Conservation (phyloP, 2,113 vertebrate genomes). For the Pangasianodon gigas region DNA sequence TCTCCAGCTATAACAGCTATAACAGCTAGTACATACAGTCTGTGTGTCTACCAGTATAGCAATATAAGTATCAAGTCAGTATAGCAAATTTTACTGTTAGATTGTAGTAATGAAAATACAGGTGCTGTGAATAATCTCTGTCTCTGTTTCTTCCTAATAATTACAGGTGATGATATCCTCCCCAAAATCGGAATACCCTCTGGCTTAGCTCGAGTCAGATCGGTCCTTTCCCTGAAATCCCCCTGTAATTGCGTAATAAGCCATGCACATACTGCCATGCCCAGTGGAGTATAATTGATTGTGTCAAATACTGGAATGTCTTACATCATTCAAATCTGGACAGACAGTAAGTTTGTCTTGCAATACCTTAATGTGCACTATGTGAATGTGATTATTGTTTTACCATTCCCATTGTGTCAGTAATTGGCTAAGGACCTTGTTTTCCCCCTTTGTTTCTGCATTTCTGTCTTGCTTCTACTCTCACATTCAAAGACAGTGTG, state of each 20-base stretch:
- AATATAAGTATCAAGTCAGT: not conserved
- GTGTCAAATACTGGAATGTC: constrained; percentile 23
- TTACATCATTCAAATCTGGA: not conserved
- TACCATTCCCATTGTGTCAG: not conserved
- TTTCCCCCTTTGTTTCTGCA: constrained; percentile 10
- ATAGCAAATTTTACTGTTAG: not conserved
- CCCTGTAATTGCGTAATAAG: constrained; percentile 39
- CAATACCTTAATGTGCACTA: not conserved
- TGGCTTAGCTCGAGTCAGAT: constrained; percentile 33
- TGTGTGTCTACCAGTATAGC: not conserved
- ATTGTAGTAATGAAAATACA: not conserved
- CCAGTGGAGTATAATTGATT: constrained; percentile 28
- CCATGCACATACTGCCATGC: not conserved
- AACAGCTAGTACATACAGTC: not conserved
- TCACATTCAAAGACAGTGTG: not conserved
- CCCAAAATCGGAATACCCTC: not conserved
- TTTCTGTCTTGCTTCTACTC: constrained; percentile 6
- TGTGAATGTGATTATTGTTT: constrained; percentile 12
- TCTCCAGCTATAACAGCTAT: not conserved
- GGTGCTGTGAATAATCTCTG: not conserved
- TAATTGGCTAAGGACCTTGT: constrained; percentile 7
- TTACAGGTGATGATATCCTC: not conserved
- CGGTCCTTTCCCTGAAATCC: constrained; percentile 28
- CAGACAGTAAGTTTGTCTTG: not conserved
- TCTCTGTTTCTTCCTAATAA: constrained; percentile 12